Conservation (phyloP, 2,113 vertebrate genomes). For the Rhynchomys soricoides region DNA sequence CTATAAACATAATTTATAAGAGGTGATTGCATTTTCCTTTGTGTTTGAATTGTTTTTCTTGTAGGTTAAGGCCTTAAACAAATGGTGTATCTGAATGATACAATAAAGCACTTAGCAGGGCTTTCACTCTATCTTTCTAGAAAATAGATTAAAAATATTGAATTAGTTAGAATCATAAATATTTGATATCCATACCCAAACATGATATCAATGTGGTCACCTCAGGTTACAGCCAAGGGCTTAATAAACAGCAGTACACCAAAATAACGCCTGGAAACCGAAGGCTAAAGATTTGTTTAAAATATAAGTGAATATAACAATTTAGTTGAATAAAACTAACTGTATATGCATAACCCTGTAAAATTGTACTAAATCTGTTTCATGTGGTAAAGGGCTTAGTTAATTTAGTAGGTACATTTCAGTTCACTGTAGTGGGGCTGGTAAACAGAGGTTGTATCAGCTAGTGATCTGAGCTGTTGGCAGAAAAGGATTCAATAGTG, state of each 20-base stretch:
- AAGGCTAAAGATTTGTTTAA: not conserved
- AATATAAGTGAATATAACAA: slow-evolving; percentile 6
- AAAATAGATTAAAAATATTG: not conserved
- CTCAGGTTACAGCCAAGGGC: not conserved
- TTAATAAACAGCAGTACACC: not conserved
- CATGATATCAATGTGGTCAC: not conserved
- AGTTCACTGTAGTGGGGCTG: not conserved
- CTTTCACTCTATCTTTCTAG: not conserved
- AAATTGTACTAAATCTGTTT: slow-evolving; percentile 20
- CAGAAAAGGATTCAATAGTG: not conserved
- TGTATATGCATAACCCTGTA: not conserved
- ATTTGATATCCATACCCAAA: not conserved
- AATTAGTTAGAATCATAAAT: not conserved
- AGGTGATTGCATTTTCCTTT: slow-evolving; percentile 5
- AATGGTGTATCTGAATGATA: not conserved
- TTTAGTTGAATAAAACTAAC: not conserved
- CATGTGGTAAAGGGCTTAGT: not conserved
- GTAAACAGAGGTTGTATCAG: not conserved
- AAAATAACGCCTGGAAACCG: slow-evolving; percentile 11
- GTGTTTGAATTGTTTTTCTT: slow-evolving; percentile 2
- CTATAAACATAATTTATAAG: not conserved
- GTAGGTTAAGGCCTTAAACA: not conserved
- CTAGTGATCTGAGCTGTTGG: not conserved
- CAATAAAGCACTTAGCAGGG: not conserved
- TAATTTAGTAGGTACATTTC: not conserved